A percentile compares a stretch with the other conserved stretches of the same genome.
Conservation (phyloP, 2,113 vertebrate genomes). For the Ondatra zibethicus region DNA sequence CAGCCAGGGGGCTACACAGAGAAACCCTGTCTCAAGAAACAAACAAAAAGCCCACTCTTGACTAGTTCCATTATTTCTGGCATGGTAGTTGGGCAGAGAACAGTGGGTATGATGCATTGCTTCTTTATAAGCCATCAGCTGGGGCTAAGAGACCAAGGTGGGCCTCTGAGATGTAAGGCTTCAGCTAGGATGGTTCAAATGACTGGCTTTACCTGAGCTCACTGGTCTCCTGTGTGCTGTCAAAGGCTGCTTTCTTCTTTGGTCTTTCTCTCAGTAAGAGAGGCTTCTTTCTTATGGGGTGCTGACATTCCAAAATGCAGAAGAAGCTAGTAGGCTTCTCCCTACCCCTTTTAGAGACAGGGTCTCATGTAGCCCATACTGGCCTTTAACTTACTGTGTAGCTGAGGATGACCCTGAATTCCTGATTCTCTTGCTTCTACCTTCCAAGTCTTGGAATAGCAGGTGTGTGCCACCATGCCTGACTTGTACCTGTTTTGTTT, state of each 20-base stretch:
- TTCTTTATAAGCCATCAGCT: not conserved
- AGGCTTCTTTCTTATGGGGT: not conserved
- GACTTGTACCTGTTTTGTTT: not conserved
- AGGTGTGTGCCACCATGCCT: not conserved
- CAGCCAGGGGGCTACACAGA: not conserved
- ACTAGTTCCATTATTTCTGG: not conserved
- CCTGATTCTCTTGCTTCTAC: not conserved
- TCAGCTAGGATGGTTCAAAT: not conserved
- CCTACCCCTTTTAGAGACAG: not conserved
- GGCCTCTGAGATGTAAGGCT: not conserved
- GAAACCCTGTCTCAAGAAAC: not conserved
- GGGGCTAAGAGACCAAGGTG: not conserved
- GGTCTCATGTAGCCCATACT: not conserved
- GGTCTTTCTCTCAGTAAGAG: not conserved
- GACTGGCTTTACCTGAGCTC: not conserved
- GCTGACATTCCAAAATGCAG: not conserved
- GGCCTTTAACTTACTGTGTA: not conserved
- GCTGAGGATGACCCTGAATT: not conserved
- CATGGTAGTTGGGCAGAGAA: not conserved
- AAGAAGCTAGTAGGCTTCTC: not conserved
- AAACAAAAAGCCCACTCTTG: not conserved
- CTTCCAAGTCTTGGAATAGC: not conserved
- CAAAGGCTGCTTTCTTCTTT: not conserved
- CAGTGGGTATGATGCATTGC: not conserved
- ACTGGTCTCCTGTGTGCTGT: not conserved